phyloP scores from a whole-genome alignment of 1,140 invertebrate genomes.

The Bombus turneri region DNA sequence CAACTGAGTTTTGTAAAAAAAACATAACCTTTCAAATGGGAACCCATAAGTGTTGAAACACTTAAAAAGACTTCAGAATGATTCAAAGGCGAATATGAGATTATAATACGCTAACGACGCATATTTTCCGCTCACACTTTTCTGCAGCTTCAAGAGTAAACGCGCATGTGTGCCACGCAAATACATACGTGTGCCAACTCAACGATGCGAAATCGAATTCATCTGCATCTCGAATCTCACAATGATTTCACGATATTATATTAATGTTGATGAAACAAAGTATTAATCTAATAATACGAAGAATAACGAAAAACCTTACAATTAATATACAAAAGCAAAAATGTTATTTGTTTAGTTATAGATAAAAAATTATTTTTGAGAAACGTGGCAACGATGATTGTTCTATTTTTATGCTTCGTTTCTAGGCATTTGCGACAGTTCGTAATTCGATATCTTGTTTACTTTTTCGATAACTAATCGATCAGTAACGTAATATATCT shows the following conservation, averaged over 20 bases:
- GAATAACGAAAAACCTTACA: neutral
- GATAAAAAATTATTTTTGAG: neutral
- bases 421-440: constrained; percentile 9
- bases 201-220: neutral
- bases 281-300: neutral
- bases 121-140: neutral
- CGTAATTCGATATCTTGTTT: constrained; percentile 42
- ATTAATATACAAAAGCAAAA: neutral
- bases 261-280: neutral
- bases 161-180: neutral
- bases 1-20: neutral
- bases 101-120: constrained; percentile 30
- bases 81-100: neutral
- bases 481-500: constrained; percentile 15
- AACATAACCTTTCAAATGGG: neutral
- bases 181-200: neutral
- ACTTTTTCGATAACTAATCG: constrained; percentile 16
- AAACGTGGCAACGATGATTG: neutral
- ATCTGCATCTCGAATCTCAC: neutral
- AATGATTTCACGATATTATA: neutral
- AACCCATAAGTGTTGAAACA: neutral
- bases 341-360: too few relatives aligned
- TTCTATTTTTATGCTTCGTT: constrained; percentile 20
- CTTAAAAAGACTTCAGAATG: neutral
- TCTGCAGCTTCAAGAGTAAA: neutral